Evolutionary conservation across 2,113 vertebrate species (phyloP).

Genomic region (Arizona elegans): DNA sequence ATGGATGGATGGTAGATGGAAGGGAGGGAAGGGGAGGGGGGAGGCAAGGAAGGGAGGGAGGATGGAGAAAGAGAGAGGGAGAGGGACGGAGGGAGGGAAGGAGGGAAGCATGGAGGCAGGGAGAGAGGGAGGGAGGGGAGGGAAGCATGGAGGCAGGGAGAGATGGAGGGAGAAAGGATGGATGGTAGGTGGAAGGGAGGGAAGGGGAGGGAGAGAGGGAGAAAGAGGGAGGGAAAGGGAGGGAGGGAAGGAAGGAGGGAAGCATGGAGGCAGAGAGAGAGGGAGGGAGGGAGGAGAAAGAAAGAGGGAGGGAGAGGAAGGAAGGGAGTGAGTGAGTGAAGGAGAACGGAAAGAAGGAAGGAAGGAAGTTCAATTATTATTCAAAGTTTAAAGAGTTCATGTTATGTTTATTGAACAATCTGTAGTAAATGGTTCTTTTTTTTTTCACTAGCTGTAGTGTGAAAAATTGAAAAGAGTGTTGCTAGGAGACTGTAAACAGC

Average conservation of each 20-base stretch:
- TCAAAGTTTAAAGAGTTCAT: constrained; percentile 65
- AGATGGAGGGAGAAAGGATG: not conserved
- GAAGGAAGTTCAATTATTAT: constrained; percentile 12
- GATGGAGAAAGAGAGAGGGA: too few relatives aligned
- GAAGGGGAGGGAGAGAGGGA: accelerated
- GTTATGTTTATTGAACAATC: constrained; percentile 65
- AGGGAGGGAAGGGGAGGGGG: not conserved
- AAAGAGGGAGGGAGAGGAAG: not conserved
- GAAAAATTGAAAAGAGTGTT: constrained; percentile 65
- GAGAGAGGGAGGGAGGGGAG: not conserved
- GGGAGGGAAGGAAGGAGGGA: not conserved
- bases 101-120: too few relatives aligned
- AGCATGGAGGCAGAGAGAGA: accelerated
- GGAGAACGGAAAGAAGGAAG: not conserved
- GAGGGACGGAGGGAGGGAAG: too few relatives aligned
- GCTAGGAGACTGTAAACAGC: constrained; percentile 32
- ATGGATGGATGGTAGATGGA: too few relatives aligned
- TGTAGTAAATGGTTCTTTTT: constrained; percentile 67
- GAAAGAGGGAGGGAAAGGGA: too few relatives aligned
- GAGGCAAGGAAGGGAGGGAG: not conserved
- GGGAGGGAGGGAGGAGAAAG: too few relatives aligned
- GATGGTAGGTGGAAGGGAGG: too few relatives aligned
- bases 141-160: not conserved
- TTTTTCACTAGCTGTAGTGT: constrained; percentile 65
- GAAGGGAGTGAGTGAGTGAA: not conserved